Conservation (phyloP, 2,113 vertebrate genomes). For the Circaetus gallicus region DNA sequence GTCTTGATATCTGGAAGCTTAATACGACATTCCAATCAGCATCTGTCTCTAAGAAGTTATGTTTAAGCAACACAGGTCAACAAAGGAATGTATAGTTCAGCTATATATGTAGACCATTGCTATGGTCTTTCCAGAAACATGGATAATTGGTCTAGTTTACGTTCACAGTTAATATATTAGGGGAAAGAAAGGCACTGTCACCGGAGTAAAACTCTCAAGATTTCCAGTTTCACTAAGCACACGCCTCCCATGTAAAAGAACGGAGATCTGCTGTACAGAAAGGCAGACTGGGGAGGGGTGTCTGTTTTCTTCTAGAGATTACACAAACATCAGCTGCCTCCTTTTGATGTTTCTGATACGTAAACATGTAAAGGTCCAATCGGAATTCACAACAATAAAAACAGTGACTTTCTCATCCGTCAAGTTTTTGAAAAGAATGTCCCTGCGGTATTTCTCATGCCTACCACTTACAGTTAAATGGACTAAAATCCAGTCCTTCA, state of each 20-base stretch:
- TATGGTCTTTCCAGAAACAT: background rate
- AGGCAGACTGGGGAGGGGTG: background rate
- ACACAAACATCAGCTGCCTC: background rate
- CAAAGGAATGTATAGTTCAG: background rate
- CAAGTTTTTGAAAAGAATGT: background rate
- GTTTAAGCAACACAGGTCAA: background rate
- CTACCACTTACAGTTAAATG: background rate
- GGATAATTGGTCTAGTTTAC: background rate
- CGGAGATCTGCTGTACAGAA: background rate
- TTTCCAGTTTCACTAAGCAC: slow-evolving; percentile 16
- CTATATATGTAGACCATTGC: background rate
- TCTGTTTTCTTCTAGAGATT: background rate
- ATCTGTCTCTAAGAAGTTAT: background rate
- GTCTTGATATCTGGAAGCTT: background rate
- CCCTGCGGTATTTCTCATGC: background rate
- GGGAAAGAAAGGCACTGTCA: background rate
- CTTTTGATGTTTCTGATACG: background rate
- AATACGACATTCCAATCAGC: background rate
- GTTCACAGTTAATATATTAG: background rate
- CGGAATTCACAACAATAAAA: background rate
- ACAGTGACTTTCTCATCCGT: background rate
- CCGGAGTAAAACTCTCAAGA: background rate
- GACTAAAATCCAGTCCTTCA: slow-evolving; percentile 11
- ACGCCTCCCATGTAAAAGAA: background rate
- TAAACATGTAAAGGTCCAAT: background rate